These are phyloP conservation scores for Hippocampus zosterae DNA, from an alignment of 2,113 vertebrate species.

Conservation along the genomic window DNA sequence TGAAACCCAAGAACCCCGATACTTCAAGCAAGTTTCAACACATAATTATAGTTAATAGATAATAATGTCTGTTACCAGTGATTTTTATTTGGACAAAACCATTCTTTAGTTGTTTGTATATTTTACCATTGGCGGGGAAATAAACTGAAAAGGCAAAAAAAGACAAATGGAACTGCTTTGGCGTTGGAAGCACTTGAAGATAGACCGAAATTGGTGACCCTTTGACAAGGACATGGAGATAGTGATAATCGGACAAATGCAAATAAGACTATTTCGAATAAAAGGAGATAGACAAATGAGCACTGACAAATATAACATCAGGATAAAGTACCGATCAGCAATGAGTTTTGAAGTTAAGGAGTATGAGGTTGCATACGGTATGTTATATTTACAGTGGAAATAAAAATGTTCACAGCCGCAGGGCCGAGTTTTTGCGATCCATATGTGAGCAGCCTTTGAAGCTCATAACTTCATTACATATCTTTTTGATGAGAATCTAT, in stretches of 20 bases:
- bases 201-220: constrained; percentile 24
- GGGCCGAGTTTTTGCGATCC: neutral
- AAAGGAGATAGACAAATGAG: constrained; percentile 17
- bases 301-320: constrained; percentile 33
- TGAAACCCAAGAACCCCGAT: neutral
- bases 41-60: neutral
- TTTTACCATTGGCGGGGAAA: neutral
- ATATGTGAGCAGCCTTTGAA: neutral
- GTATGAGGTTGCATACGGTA: neutral
- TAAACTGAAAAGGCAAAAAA: neutral
- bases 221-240: constrained; percentile 41
- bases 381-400: neutral
- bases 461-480: neutral
- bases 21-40: neutral
- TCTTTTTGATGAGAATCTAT: neutral
- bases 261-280: constrained; percentile 23
- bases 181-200: neutral
- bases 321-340: constrained; percentile 15
- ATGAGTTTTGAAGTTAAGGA: constrained; percentile 7
- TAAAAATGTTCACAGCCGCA: neutral
- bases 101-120: neutral
- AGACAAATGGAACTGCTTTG: neutral
- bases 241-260: constrained; percentile 36
- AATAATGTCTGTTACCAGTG: neutral
- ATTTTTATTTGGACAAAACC: neutral